phyloP scores from a whole-genome alignment of 2,113 vertebrate species.

The Numida meleagris region DNA sequence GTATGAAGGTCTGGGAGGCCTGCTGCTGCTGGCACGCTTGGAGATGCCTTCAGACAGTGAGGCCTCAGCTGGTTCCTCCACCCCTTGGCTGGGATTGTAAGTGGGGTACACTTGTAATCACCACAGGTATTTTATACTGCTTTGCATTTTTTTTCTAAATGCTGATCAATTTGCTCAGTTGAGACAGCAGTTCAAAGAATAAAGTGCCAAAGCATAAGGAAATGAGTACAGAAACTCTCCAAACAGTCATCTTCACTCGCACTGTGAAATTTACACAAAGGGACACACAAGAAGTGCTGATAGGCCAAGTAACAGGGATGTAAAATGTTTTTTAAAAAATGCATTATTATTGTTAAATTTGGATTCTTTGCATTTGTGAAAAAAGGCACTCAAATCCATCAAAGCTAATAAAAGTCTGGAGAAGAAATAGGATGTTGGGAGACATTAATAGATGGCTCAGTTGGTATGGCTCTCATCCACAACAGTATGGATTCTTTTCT shows the following conservation, averaged over 20 bases:
- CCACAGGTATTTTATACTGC: not conserved
- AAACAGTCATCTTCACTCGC: too few relatives aligned
- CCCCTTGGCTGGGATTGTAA: not conserved
- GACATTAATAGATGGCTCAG: not conserved
- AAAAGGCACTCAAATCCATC: not conserved
- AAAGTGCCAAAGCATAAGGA: not conserved
- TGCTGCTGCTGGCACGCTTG: not conserved
- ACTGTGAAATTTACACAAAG: too few relatives aligned
- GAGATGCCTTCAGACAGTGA: not conserved
- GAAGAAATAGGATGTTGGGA: not conserved
- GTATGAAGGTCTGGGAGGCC: not conserved
- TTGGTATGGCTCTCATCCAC: not conserved
- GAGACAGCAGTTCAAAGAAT: not conserved
- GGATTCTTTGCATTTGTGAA: not conserved
- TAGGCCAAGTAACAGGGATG: not conserved
- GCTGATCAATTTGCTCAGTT: not conserved
- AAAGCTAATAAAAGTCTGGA: not conserved
- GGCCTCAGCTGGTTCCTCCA: not conserved
- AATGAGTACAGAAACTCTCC: not conserved
- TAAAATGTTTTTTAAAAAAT: not conserved
- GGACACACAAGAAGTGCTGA: not conserved
- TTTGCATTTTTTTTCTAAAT: not conserved
- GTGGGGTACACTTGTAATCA: not conserved
- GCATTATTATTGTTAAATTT: not conserved
- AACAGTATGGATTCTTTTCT: not conserved